These are phyloP conservation scores for Endomychus coccineus DNA, from an alignment of 2,888 invertebrate genomes.

Conservation along the genomic window DNA sequence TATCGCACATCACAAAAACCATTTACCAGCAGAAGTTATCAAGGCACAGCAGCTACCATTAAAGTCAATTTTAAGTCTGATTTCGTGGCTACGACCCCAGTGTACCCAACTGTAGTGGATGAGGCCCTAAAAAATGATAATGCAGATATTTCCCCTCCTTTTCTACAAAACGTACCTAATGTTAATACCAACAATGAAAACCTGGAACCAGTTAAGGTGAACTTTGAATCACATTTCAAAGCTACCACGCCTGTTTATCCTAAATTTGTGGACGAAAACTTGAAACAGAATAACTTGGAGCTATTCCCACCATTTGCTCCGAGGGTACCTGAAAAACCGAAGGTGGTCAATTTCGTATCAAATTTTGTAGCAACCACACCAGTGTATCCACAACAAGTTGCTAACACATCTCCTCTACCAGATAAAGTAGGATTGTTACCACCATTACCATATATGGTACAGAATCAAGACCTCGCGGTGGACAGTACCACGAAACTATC, in stretches of 20 bases:
- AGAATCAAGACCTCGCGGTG: neutral
- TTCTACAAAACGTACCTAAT: slow-evolving; percentile 6
- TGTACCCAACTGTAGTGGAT: slow-evolving; percentile 23
- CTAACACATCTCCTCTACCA: slow-evolving; percentile 11
- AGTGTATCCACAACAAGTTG: slow-evolving; percentile 19
- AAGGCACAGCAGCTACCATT: slow-evolving; percentile 2
- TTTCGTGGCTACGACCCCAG: slow-evolving; percentile 28
- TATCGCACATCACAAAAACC: too few species aligned
- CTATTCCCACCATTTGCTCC: slow-evolving; percentile 8
- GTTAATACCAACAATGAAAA: slow-evolving; percentile 4
- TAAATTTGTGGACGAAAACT: slow-evolving; percentile 8
- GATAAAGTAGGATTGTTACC: slow-evolving; percentile 12
- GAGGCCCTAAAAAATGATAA: slow-evolving; percentile 9
- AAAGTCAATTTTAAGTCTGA: slow-evolving; percentile 25
- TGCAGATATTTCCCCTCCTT: slow-evolving; percentile 14
- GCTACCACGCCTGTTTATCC: slow-evolving; percentile 21
- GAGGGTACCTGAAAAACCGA: slow-evolving; percentile 13
- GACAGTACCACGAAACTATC: slow-evolving; percentile 5
- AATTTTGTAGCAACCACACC: slow-evolving; percentile 29
- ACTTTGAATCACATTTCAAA: slow-evolving; percentile 18
- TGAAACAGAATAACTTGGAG: slow-evolving; percentile 8
- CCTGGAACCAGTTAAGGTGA: slow-evolving; percentile 9
- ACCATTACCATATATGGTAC: slow-evolving; percentile 2
- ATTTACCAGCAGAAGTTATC: too few species aligned
- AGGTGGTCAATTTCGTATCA: slow-evolving; percentile 26